These are phyloP conservation scores for Alectoris magna DNA, from an alignment of 2,797 vertebrate species.

Conservation along the genomic window DNA sequence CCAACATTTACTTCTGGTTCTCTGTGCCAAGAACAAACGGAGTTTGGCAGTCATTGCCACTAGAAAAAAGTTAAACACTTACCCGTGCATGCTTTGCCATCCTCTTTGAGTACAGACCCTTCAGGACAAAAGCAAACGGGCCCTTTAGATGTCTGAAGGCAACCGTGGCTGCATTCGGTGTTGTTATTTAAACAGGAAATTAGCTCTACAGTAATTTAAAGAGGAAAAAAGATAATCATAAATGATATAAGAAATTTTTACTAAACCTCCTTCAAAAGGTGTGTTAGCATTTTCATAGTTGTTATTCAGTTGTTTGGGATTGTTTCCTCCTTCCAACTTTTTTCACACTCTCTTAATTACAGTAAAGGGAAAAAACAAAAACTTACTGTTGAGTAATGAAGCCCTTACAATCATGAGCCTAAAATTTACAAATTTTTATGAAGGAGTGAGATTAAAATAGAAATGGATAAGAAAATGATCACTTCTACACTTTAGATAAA, in stretches of 20 bases:
- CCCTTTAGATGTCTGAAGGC: slow-evolving; percentile 83
- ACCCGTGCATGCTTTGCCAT: slow-evolving; percentile 90
- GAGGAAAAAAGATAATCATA: background rate
- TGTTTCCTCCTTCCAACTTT: background rate
- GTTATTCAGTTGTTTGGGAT: fast-evolving
- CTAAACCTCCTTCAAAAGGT: background rate
- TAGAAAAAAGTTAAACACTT: slow-evolving; percentile 12
- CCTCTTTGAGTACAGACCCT: slow-evolving; percentile 84
- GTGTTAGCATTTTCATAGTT: background rate
- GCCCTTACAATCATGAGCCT: background rate
- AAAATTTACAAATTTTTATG: background rate
- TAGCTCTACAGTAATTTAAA: slow-evolving; percentile 79
- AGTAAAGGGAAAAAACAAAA: background rate
- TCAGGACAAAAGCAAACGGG: slow-evolving; percentile 88
- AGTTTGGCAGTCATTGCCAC: background rate
- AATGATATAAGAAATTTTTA: background rate
- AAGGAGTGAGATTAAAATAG: background rate
- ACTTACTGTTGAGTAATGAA: background rate
- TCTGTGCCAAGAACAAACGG: background rate
- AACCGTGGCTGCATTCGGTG: slow-evolving; percentile 84
- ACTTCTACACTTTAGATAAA: background rate
- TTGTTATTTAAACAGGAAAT: slow-evolving; percentile 80
- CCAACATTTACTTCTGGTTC: background rate
- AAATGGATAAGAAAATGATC: background rate
- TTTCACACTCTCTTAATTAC: background rate